These are phyloP conservation scores for Catotricha subobsoleta DNA, from an alignment of 2,888 invertebrate genomes.

Conservation along the genomic window DNA sequence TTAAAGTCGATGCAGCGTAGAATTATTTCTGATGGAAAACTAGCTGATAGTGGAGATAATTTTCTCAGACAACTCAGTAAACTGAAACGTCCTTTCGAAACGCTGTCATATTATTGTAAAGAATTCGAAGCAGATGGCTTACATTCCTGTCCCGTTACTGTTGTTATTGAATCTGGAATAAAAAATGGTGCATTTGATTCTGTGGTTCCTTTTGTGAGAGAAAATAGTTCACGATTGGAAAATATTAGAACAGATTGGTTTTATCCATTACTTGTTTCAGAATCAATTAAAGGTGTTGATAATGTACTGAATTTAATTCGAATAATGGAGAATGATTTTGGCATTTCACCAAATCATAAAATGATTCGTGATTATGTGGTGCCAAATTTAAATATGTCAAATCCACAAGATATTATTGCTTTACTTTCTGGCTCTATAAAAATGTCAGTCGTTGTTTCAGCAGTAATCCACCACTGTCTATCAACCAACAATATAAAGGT, in stretches of 20 bases:
- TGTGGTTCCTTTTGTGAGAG: slow-evolving; percentile 44
- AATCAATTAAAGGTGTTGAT: slow-evolving; percentile 35
- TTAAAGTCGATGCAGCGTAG: slow-evolving; percentile 37
- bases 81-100: slow-evolving; percentile 41
- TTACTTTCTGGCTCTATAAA: slow-evolving; percentile 43
- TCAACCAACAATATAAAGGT: slow-evolving; percentile 35
- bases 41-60: slow-evolving; percentile 40
- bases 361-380: slow-evolving; percentile 60
- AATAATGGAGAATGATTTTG: slow-evolving; percentile 43
- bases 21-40: slow-evolving; percentile 31
- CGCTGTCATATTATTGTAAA: slow-evolving; percentile 43
- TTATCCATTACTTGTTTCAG: slow-evolving; percentile 61
- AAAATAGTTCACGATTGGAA: slow-evolving; percentile 39
- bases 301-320: slow-evolving; percentile 43
- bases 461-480: slow-evolving; percentile 41
- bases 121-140: slow-evolving; percentile 39
- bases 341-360: slow-evolving; percentile 39
- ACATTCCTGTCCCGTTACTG: slow-evolving; percentile 39
- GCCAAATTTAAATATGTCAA: slow-evolving; percentile 42
- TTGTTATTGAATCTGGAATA: slow-evolving; percentile 47
- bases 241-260: slow-evolving; percentile 64
- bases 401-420: slow-evolving; percentile 39
- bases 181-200: slow-evolving; percentile 37
- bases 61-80: slow-evolving; percentile 56
- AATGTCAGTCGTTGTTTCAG: slow-evolving; percentile 35